phyloP scores from a whole-genome alignment of 2,113 vertebrate genomes.

The Lichenostomus cassidix region DNA sequence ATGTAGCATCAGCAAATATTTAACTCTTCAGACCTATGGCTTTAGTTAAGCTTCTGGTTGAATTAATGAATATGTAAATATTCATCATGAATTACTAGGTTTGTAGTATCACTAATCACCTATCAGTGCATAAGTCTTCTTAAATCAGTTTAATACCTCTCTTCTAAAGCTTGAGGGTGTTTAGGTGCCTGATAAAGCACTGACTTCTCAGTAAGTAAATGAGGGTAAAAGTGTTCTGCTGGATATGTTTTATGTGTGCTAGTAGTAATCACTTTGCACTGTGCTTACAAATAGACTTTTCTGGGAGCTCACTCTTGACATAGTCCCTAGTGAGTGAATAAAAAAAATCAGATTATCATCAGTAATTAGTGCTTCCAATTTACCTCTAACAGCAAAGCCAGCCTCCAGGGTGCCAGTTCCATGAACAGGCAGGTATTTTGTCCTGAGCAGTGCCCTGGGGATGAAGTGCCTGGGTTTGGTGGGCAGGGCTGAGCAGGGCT shows the following conservation, averaged over 20 bases:
- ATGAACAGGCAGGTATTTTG: background rate
- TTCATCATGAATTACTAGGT: background rate
- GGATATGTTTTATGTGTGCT: background rate
- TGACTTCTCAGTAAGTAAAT: background rate
- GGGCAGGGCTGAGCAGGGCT: background rate
- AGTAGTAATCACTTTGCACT: background rate
- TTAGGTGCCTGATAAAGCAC: background rate
- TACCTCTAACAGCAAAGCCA: background rate
- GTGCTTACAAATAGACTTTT: background rate
- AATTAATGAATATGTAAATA: background rate
- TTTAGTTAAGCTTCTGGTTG: background rate
- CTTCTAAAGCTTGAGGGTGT: background rate
- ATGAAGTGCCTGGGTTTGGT: background rate
- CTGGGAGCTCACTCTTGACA: background rate
- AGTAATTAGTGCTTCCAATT: background rate
- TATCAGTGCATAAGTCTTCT: background rate
- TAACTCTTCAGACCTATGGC: background rate
- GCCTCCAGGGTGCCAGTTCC: background rate
- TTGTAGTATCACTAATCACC: background rate
- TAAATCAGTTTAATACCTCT: background rate
- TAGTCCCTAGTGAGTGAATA: background rate
- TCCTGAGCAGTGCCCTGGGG: fast-evolving
- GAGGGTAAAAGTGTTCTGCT: background rate
- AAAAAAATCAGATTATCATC: background rate
- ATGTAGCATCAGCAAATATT: background rate